Percentiles rank a stretch among this genome's conserved stretches.
These are phyloP conservation scores for Dicentrarchus labrax DNA, from an alignment of 2,113 vertebrate genomes.

Conservation along the genomic window DNA sequence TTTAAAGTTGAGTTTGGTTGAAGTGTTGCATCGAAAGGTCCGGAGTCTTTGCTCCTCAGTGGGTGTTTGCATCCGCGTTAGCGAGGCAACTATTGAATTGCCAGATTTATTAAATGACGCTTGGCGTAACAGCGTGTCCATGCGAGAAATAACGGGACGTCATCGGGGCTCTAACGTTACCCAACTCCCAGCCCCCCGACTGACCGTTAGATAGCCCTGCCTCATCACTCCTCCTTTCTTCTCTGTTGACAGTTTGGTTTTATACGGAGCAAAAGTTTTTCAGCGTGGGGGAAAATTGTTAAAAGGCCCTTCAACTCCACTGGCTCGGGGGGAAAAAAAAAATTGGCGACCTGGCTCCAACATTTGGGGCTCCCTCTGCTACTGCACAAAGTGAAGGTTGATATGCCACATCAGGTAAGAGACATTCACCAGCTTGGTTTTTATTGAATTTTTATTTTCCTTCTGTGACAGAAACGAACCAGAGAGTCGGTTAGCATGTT, in stretches of 20 bases:
- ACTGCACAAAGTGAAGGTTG: conserved; percentile 73
- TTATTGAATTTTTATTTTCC: no score
- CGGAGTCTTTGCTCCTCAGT: not conserved
- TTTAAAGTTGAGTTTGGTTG: conserved; percentile 24
- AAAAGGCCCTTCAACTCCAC: conserved; percentile 54
- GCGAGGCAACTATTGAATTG: conserved; percentile 4
- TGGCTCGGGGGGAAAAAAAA: conserved; percentile 26
- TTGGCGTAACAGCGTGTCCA: conserved; percentile 38
- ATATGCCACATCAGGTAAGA: conserved; percentile 85
- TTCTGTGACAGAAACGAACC: not conserved
- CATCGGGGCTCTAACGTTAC: conserved; percentile 31
- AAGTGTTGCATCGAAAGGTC: not conserved
- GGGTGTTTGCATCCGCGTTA: not conserved
- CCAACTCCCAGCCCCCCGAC: not conserved
- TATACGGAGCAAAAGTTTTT: conserved; percentile 63
- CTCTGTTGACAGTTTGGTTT: conserved; percentile 78
- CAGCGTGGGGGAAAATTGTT: conserved; percentile 51
- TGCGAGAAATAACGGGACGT: conserved; percentile 66
- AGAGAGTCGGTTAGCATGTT: conserved; percentile 9
- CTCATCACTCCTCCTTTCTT: conserved; percentile 57
- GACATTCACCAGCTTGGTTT: not conserved
- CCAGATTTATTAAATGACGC: conserved; percentile 56
- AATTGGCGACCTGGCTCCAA: conserved; percentile 58
- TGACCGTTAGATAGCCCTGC: conserved; percentile 64
- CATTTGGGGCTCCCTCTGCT: conserved; percentile 49